These are phyloP conservation scores for Drosophila niveifrons DNA, from an alignment of 2,888 invertebrate genomes.

Conservation along the genomic window DNA sequence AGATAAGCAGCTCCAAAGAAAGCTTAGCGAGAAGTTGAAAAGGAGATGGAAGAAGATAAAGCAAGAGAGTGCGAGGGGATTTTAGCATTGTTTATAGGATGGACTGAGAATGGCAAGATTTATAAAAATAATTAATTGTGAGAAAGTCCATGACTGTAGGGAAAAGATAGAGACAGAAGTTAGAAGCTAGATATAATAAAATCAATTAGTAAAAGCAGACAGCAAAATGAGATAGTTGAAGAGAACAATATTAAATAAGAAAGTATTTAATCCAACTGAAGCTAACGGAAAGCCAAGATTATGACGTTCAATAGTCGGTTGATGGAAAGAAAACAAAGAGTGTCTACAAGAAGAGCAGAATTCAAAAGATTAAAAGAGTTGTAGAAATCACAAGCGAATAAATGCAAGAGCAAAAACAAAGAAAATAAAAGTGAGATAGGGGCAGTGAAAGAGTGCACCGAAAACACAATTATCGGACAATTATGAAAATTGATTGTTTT, in stretches of 20 bases:
- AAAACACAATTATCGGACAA: constrained; percentile 8
- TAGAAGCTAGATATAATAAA: background rate
- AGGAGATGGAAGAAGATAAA: background rate
- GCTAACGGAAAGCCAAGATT: background rate
- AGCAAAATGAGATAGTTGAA: no score
- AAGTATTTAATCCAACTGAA: no score
- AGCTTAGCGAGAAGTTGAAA: background rate
- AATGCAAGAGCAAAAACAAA: background rate
- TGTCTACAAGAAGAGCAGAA: background rate
- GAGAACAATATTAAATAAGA: no score
- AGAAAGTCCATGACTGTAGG: no score
- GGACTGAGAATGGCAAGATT: no score
- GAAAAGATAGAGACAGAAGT: background rate
- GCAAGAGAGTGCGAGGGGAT: background rate
- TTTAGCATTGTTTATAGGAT: background rate
- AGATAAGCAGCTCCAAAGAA: background rate
- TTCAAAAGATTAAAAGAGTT: no score
- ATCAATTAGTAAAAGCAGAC: no score
- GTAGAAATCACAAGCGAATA: background rate
- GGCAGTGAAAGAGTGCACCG: background rate
- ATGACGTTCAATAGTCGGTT: background rate
- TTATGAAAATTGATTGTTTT: constrained; percentile 7
- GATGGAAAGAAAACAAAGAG: no score
- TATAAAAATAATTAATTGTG: no score
- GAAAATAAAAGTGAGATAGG: background rate